Percentiles rank a stretch among this genome's conserved stretches.
Conservation (phyloP, 1,140 invertebrate species). For the Lasioglossum baleicum region DNA sequence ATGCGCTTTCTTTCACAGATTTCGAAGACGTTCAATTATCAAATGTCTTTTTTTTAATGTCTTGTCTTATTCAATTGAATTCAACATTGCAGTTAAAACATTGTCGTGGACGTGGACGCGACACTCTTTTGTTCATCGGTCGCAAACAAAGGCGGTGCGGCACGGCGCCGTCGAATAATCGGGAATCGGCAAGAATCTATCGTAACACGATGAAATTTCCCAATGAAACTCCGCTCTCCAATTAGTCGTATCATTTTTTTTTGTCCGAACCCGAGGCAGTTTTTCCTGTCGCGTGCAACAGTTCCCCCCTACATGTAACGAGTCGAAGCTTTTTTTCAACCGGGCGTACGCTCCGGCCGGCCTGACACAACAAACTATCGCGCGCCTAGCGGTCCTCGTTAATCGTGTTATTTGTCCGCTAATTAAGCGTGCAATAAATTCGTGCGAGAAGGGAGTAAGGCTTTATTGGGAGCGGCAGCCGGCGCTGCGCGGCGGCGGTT, state of each 20-base stretch:
- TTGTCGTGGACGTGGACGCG: no score
- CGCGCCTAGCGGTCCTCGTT: constrained; percentile 38
- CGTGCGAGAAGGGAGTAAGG: background rate
- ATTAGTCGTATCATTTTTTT: constrained; percentile 10
- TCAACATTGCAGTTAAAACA: no score
- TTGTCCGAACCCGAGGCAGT: constrained; percentile 26
- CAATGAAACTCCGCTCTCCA: background rate
- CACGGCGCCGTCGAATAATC: constrained; percentile 9
- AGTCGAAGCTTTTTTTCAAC: background rate
- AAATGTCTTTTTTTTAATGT: no score
- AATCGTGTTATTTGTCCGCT: constrained; percentile 67
- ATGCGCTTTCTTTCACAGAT: no score
- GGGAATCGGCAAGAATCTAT: constrained; percentile 8
- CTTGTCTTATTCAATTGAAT: no score
- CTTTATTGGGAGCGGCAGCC: constrained; percentile 27
- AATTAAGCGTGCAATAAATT: constrained; percentile 68
- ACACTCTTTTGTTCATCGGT: background rate
- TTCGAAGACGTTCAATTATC: no score
- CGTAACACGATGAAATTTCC: background rate
- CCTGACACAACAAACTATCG: constrained; percentile 51
- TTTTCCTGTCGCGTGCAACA: constrained; percentile 49
- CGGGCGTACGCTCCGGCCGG: background rate
- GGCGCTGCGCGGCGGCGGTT: background rate
- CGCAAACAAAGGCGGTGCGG: background rate
- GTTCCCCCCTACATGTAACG: constrained; percentile 22